Conservation (phyloP, 2,888 invertebrate species). For the Trypoxylon attenuatum region DNA sequence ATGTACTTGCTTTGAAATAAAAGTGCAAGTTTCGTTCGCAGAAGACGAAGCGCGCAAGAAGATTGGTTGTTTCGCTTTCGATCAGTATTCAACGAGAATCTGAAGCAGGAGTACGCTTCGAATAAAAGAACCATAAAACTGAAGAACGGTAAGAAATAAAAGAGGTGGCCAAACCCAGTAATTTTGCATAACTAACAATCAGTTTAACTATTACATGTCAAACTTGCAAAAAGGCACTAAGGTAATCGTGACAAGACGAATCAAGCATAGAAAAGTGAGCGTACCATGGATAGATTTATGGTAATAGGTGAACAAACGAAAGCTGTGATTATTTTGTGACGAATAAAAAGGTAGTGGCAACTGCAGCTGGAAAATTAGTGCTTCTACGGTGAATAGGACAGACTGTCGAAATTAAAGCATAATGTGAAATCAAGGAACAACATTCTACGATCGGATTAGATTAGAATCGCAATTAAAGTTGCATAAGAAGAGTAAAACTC, state of each 20-base stretch:
- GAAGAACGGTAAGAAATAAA: too few relatives aligned
- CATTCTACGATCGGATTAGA: slow-evolving; percentile 8
- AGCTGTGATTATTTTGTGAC: slow-evolving; percentile 21
- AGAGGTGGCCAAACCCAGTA: too few relatives aligned
- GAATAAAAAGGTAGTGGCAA: neutral
- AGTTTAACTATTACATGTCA: slow-evolving; percentile 1
- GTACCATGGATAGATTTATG: slow-evolving; percentile 29
- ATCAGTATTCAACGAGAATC: too few relatives aligned
- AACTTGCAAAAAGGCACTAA: slow-evolving; percentile 31
- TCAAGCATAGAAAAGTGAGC: slow-evolving; percentile 36
- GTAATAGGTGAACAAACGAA: slow-evolving; percentile 30
- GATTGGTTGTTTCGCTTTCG: too few relatives aligned
- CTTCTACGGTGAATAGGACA: slow-evolving; percentile 3
- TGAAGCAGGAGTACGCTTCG: too few relatives aligned
- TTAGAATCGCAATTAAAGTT: slow-evolving; percentile 11
- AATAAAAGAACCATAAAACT: too few relatives aligned
- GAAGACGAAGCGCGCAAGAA: too few relatives aligned
- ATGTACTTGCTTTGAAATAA: too few relatives aligned
- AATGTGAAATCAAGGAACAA: slow-evolving; percentile 10
- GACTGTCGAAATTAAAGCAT: neutral
- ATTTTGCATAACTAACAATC: too few relatives aligned
- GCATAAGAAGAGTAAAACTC: neutral
- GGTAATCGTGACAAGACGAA: slow-evolving; percentile 29
- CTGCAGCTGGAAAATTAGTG: slow-evolving; percentile 20
- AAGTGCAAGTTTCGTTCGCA: too few relatives aligned